Evolutionary conservation across 2,113 vertebrate species (phyloP).

Genomic region (Dolichotis patagonum): DNA sequence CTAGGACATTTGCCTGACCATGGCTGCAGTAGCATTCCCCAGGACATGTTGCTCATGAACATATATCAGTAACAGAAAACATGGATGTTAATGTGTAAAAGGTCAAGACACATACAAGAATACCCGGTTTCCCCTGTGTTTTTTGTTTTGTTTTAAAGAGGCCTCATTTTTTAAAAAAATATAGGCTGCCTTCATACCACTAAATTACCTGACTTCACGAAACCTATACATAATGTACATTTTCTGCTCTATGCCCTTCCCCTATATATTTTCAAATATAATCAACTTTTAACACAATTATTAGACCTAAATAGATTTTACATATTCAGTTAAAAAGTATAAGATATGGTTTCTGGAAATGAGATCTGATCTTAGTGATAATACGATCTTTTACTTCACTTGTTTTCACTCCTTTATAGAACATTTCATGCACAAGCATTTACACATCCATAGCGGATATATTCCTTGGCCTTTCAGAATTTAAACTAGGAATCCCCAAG

Average conservation of each 20-base stretch:
- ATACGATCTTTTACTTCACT: slow-evolving; percentile 63
- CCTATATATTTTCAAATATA: slow-evolving; percentile 57
- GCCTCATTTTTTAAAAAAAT: slow-evolving; percentile 64
- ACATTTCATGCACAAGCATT: background rate
- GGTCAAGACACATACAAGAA: slow-evolving; percentile 53
- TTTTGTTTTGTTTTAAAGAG: slow-evolving; percentile 49
- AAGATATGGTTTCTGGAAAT: slow-evolving; percentile 62
- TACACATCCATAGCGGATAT: background rate
- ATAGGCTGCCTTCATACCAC: slow-evolving; percentile 26
- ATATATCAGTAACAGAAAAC: slow-evolving; percentile 75
- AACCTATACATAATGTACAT: slow-evolving; percentile 39
- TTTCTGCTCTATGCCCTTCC: slow-evolving; percentile 54
- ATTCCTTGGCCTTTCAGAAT: background rate
- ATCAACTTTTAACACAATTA: slow-evolving; percentile 51
- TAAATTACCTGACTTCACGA: slow-evolving; percentile 40
- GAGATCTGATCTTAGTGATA: slow-evolving; percentile 43
- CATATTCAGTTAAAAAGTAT: background rate
- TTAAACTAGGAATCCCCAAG: background rate
- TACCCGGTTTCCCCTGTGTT: background rate
- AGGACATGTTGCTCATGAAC: slow-evolving; percentile 79
- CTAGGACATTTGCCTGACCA: too few species aligned
- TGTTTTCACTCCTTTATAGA: slow-evolving; percentile 63
- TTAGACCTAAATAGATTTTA: slow-evolving; percentile 62
- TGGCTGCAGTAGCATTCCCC: background rate
- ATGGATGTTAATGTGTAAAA: slow-evolving; percentile 71